A percentile compares a stretch with the other conserved stretches of the same genome.
phyloP scores from a whole-genome alignment of 2,888 invertebrate species.

The Agonopterix heracliana region DNA sequence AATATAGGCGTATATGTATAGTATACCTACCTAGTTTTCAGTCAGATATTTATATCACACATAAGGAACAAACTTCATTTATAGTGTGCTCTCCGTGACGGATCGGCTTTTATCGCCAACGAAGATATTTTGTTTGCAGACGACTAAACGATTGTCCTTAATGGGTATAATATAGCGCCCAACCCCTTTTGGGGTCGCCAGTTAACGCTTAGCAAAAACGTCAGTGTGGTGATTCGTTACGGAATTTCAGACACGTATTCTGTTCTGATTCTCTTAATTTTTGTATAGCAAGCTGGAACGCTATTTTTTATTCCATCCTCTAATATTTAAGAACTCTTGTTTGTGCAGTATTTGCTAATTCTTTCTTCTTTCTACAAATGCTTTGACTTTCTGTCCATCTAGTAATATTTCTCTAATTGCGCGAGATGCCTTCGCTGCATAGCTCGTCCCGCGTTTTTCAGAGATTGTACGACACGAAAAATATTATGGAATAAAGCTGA shows the following conservation, averaged over 20 bases:
- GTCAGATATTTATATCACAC: neutral
- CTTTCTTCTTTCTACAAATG: too few relatives aligned
- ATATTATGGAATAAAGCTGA: too few relatives aligned
- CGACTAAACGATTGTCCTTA: constrained; percentile 53
- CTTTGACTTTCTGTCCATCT: too few relatives aligned
- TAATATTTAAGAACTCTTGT: too few relatives aligned
- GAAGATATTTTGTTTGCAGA: constrained; percentile 41
- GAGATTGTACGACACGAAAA: too few relatives aligned
- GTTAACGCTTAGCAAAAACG: constrained; percentile 60
- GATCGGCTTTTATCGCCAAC: constrained; percentile 42
- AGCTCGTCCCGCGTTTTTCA: too few relatives aligned
- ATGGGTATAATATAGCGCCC: constrained; percentile 45
- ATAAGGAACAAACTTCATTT: constrained; percentile 6
- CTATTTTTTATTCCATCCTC: too few relatives aligned
- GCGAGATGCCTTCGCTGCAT: too few relatives aligned
- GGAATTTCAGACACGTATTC: constrained; percentile 33
- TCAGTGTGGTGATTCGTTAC: constrained; percentile 58
- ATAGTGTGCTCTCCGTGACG: constrained; percentile 26
- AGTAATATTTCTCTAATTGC: too few relatives aligned
- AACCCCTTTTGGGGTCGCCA: constrained; percentile 45
- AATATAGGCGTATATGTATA: too few relatives aligned
- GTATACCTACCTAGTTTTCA: too few relatives aligned
- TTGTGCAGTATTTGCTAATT: too few relatives aligned
- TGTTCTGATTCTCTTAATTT: neutral
- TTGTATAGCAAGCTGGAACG: neutral